Conservation (phyloP, 1,140 invertebrate genomes). For the Popillia japonica region DNA sequence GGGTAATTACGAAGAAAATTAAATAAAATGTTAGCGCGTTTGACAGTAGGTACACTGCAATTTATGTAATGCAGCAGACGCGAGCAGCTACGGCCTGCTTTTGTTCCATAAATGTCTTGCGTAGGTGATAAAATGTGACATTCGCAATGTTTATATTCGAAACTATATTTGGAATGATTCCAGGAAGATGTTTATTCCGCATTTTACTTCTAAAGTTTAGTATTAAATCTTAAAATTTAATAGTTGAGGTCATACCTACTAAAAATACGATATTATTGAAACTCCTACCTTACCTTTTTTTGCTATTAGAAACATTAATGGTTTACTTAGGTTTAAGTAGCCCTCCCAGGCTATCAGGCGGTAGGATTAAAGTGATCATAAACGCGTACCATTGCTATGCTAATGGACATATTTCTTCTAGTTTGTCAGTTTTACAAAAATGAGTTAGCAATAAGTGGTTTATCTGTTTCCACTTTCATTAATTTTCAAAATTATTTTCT, state of each 20-base stretch:
- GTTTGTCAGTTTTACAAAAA: too few relatives aligned
- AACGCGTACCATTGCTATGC: too few relatives aligned
- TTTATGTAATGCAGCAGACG: not conserved
- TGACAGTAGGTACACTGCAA: conserved; percentile 9
- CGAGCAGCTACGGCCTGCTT: not conserved
- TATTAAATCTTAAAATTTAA: not conserved
- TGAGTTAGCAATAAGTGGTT: too few relatives aligned
- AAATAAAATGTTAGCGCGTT: conserved; percentile 30
- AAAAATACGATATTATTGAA: too few relatives aligned
- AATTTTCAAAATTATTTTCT: too few relatives aligned
- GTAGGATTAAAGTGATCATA: too few relatives aligned
- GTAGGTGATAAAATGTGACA: not conserved
- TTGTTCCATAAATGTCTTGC: not conserved
- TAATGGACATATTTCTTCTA: too few relatives aligned
- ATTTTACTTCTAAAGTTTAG: not conserved
- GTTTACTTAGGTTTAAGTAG: too few relatives aligned
- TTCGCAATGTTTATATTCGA: not conserved
- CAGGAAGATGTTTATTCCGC: not conserved
- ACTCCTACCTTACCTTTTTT: too few relatives aligned
- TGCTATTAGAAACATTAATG: too few relatives aligned
- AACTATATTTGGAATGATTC: not conserved
- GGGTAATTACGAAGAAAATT: conserved; percentile 19
- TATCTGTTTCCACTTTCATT: too few relatives aligned
- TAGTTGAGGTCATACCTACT: not conserved
- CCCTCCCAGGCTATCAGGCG: too few relatives aligned